Conservation (phyloP, 2,888 invertebrate species). For the Spisula subtruncata region DNA sequence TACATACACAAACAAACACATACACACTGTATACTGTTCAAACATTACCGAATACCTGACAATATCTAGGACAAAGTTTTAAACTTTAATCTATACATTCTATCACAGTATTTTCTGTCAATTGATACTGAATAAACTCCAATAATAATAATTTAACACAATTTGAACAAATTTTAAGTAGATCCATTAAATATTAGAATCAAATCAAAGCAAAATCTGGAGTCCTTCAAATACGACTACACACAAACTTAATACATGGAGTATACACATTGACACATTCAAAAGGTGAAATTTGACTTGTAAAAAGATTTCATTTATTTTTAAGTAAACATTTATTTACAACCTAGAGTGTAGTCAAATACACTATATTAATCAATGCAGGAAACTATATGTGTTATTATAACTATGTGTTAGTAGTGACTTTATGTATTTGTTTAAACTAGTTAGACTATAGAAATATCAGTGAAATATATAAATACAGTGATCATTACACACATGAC, state of each 20-base stretch:
- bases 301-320: neutral
- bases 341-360: neutral
- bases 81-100: too few relatives aligned
- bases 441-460: slow-evolving; percentile 18
- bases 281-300: neutral
- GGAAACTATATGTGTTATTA: too few relatives aligned
- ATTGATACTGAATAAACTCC: too few relatives aligned
- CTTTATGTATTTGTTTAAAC: neutral
- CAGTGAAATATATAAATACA: neutral
- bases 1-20: too few relatives aligned
- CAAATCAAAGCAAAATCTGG: neutral
- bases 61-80: too few relatives aligned
- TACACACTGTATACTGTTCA: too few relatives aligned
- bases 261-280: neutral
- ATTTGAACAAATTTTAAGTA: neutral
- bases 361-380: neutral
- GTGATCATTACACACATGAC: neutral
- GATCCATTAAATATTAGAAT: neutral
- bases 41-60: too few relatives aligned
- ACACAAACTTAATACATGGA: neutral
- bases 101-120: too few relatives aligned
- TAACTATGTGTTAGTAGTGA: neutral
- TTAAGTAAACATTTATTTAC: slow-evolving; percentile 2
- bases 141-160: too few relatives aligned
- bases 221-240: neutral